phyloP scores from a whole-genome alignment of 2,113 vertebrate species.

The Falcunculus frontatus region DNA sequence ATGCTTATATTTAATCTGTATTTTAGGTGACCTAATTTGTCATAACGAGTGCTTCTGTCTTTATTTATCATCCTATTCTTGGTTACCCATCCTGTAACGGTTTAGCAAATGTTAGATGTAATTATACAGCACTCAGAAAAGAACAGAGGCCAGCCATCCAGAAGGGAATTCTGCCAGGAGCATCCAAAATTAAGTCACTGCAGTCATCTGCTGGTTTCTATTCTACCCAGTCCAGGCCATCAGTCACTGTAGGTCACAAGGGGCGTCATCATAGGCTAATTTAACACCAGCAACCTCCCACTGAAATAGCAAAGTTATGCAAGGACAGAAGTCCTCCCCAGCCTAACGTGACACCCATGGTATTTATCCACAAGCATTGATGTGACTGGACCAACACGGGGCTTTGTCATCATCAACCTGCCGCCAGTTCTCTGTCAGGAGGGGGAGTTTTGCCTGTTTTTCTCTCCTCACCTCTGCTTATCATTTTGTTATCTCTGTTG shows the following conservation, averaged over 20 bases:
- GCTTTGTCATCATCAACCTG: background rate
- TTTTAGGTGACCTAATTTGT: background rate
- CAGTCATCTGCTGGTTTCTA: slow-evolving; percentile 12
- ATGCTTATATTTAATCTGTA: background rate
- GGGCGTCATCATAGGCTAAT: background rate
- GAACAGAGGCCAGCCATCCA: background rate
- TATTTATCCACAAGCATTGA: background rate
- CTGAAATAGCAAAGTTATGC: background rate
- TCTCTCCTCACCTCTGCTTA: background rate
- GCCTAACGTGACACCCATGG: background rate
- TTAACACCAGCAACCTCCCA: background rate
- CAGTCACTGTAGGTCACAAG: slow-evolving; percentile 3
- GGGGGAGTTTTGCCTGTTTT: background rate
- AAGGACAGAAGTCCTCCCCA: background rate
- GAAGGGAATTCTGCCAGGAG: slow-evolving; percentile 6
- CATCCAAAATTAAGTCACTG: background rate
- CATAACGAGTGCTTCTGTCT: background rate
- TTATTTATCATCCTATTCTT: background rate
- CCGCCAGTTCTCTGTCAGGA: background rate
- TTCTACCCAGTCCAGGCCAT: slow-evolving; percentile 38
- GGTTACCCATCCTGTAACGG: background rate
- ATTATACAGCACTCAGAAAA: background rate
- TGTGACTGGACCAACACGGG: fast-evolving
- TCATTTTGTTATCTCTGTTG: background rate
- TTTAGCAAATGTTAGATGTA: background rate